Base-by-base conservation (phyloP, 2,797 vertebrate genomes). In the Leptoclinus maculatus region DNA sequence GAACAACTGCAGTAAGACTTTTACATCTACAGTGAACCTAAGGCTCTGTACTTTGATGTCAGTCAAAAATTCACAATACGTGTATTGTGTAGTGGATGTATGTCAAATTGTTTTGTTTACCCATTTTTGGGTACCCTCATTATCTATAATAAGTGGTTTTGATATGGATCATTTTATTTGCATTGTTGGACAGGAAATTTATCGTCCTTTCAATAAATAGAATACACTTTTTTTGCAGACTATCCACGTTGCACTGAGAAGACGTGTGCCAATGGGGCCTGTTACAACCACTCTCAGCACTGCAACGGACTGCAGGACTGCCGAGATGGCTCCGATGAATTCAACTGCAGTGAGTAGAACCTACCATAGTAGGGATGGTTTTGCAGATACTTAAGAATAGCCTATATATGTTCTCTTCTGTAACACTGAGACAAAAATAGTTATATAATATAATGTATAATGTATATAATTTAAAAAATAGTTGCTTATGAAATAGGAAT, bases 241-340 rank as follows among this genome's bases (percentile, higher is more conserved):
- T 95, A 95, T 80, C 94, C 94, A 58, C 56, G 2, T 2, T 95
- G 94, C 84, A 71, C 86, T 14, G 86, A 95, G 76, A 93, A 89
- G 85, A 95, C 91, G 0, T 95, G 95, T 58, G 90, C 92, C 23
- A 95, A 95, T 8, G 92, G 93, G 4, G 94, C 93, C 74, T 95
- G 94, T 79, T 95, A 95, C 83, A 91, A 84, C 65, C 88, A 93
- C 78, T 87, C 93, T 57, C 93, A 94, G 76, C 89, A 82, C 66
- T 95, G 94, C 75, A 93, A 95, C 21, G 94, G 94, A 10, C 80
- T 79, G 0, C 89, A 86, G 76, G 83, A 95, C 87, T 95, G 94
- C 80, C 85, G 94, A 76, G 95, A 95, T 13, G 94, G 93, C 58
- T 95, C 95, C 3, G 94, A 95, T 83, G 95, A 95, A 79, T 84